A percentile compares a stretch with the other conserved stretches of the same genome.
Conservation (phyloP, 2,113 vertebrate genomes). For the Engystomops pustulosus region DNA sequence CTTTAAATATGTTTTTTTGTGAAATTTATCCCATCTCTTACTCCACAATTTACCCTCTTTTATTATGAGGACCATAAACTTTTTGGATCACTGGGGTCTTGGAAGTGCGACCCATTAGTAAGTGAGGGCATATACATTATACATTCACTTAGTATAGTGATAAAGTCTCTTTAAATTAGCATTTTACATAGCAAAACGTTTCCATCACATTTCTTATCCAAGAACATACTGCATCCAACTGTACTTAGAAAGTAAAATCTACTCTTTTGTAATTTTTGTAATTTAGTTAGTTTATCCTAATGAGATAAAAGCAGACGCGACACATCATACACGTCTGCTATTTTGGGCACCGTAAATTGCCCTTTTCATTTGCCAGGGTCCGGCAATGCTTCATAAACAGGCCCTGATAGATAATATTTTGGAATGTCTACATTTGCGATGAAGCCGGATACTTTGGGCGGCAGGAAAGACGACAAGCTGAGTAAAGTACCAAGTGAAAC, state of each 20-base stretch:
- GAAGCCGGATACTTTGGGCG: not conserved
- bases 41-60: too few relatives aligned
- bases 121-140: too few relatives aligned
- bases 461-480: constrained; percentile 23
- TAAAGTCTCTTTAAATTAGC: not conserved
- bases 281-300: not conserved
- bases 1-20: too few relatives aligned
- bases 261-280: not conserved
- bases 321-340: not conserved
- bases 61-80: too few relatives aligned
- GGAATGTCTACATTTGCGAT: constrained; percentile 18
- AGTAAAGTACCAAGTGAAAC: constrained; percentile 39
- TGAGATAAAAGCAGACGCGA: constrained; percentile 14
- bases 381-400: constrained; percentile 16
- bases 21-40: too few relatives aligned
- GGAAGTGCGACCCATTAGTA: too few relatives aligned
- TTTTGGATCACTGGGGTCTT: too few relatives aligned
- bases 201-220: not conserved
- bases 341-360: not conserved
- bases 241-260: not conserved
- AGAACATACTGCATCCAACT: not conserved
- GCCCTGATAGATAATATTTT: constrained; percentile 3
- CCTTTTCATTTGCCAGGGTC: constrained; percentile 2
- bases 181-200: not conserved
- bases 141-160: not conserved